These are phyloP conservation scores for Monoplex corrugatus DNA, from an alignment of 2,888 invertebrate genomes.

Conservation along the genomic window DNA sequence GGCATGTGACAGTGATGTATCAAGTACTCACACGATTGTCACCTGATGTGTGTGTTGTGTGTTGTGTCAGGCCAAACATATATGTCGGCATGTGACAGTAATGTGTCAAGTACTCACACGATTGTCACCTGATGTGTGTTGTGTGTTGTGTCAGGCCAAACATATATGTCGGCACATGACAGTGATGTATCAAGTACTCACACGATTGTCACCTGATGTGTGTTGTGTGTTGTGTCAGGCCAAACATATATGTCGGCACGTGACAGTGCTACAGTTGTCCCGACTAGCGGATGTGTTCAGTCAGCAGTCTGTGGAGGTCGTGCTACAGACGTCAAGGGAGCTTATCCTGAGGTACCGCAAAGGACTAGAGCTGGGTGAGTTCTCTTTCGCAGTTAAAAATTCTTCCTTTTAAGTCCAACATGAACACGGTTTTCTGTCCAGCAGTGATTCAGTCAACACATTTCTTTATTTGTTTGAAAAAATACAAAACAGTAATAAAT, in stretches of 20 bases:
- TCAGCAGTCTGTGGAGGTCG: constrained; percentile 82
- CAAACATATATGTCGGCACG: constrained; percentile 85
- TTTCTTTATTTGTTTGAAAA: no score
- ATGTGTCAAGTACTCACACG: no score
- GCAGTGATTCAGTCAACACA: no score
- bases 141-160: not conserved
- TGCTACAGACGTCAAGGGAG: constrained; percentile 85
- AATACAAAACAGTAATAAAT: no score
- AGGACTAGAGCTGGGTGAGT: constrained; percentile 82
- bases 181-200: no score
- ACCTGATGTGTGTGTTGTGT: no score
- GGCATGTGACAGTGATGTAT: no score
- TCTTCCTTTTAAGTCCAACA: no score
- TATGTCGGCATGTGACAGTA: not conserved
- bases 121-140: not conserved
- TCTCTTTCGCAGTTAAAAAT: not conserved
- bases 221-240: constrained; percentile 47
- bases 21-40: no score
- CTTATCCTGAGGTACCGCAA: constrained; percentile 87
- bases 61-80: constrained; percentile 52
- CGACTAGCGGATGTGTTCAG: constrained; percentile 88
- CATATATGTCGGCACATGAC: no score
- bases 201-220: no score
- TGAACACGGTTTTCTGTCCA: no score
- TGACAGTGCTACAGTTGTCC: constrained; percentile 89